Conservation (phyloP, 2,888 invertebrate genomes). For the Zygaena filipendulae region DNA sequence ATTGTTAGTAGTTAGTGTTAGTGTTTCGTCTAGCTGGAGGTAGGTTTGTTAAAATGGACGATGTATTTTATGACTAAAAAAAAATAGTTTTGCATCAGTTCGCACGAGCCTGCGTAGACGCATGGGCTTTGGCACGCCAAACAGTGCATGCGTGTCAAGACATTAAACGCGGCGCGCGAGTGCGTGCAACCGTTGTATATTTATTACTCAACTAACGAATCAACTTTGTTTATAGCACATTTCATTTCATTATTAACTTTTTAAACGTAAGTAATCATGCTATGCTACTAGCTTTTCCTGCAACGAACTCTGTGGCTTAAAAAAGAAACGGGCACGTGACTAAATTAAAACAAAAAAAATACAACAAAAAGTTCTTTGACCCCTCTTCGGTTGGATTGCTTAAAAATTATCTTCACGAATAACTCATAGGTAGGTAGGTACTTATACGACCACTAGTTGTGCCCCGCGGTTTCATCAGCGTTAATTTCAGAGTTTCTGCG, state of each 20-base stretch:
- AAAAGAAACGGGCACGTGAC: too few species aligned
- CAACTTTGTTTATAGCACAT: conserved; percentile 42
- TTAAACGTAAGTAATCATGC: too few species aligned
- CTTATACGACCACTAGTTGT: too few species aligned
- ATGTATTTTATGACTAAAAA: background rate
- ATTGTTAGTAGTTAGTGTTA: background rate
- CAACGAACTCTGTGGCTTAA: too few species aligned
- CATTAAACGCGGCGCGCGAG: conserved; percentile 52
- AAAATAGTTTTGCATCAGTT: background rate
- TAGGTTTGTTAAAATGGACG: background rate
- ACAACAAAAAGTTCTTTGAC: too few species aligned
- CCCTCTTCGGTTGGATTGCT: conserved; percentile 5
- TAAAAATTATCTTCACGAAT: conserved; percentile 4
- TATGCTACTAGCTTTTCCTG: too few species aligned
- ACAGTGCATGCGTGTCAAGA: conserved; percentile 47
- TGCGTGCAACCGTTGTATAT: conserved; percentile 55
- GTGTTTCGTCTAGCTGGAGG: background rate
- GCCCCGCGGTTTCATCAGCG: too few species aligned
- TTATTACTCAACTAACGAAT: conserved; percentile 51
- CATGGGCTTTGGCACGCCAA: conserved; percentile 50
- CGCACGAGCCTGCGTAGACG: conserved; percentile 35
- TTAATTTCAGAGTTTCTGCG: too few species aligned
- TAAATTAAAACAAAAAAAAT: too few species aligned
- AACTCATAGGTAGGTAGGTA: too few species aligned
- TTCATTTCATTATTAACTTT: conserved; percentile 38